Percentiles rank a stretch among this genome's conserved stretches.
These are phyloP conservation scores for Syngnathoides biaculeatus DNA, from an alignment of 2,113 vertebrate species.

Conservation along the genomic window DNA sequence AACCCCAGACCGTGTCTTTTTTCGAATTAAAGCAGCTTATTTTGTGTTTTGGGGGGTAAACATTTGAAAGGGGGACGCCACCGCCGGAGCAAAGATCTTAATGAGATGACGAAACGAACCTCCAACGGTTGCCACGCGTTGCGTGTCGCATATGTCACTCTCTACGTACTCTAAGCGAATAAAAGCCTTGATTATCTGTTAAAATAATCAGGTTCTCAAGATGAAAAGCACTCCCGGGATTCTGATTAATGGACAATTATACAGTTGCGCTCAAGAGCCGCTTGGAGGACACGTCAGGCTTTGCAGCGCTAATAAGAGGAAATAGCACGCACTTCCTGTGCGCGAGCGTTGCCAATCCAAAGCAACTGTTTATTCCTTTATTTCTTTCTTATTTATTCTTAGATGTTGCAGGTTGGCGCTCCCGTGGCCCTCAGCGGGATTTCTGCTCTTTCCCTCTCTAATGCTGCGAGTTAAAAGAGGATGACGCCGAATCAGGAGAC, in stretches of 20 bases:
- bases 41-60: slow-evolving; percentile 45
- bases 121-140: slow-evolving; percentile 30
- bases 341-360: slow-evolving; percentile 19
- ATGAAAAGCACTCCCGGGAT: slow-evolving; percentile 33
- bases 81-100: slow-evolving; percentile 28
- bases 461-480: slow-evolving; percentile 45
- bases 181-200: background rate
- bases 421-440: slow-evolving; percentile 42
- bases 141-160: slow-evolving; percentile 14
- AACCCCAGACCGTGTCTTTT: slow-evolving; percentile 36
- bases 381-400: background rate
- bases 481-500: slow-evolving; percentile 47
- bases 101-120: slow-evolving; percentile 53
- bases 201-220: slow-evolving; percentile 31
- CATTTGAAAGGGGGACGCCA: slow-evolving; percentile 40
- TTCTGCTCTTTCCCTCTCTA: slow-evolving; percentile 30
- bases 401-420: slow-evolving; percentile 42
- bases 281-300: slow-evolving; percentile 31
- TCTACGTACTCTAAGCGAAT: slow-evolving; percentile 17
- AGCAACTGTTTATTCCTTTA: background rate
- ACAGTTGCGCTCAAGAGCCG: slow-evolving; percentile 40
- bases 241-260: slow-evolving; percentile 57
- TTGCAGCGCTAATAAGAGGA: slow-evolving; percentile 51
- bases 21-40: slow-evolving; percentile 42
- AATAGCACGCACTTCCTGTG: slow-evolving; percentile 6